Evolutionary conservation across 1,140 invertebrate species (phyloP), one percentile per base, ranked within the genome.

Genomic region (Acromyrmex echinatior): DNA sequence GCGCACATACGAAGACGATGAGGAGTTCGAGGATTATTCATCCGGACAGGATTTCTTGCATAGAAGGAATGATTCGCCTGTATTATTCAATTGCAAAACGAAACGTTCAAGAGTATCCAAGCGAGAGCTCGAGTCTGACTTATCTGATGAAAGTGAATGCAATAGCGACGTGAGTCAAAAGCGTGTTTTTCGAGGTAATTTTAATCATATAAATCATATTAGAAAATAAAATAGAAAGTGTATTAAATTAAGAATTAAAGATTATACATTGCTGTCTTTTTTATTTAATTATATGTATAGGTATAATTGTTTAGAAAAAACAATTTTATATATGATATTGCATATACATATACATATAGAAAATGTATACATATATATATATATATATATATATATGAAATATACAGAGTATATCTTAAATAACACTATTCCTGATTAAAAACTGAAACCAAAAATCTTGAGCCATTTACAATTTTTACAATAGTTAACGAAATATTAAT

Each of bases 91-190:
- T 49, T 56, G 68, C 28, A 68, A 71, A 51, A 31, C 79, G 31
- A 68, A 86, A 71, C 80, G 70, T 62, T 51, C 76, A 49, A 73
- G 77, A 73, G 25, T 63, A 76, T 65, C 68, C 31, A 79, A 65
- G 85, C 77, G 77, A 86, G 65, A 87, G 14, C 28, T 63, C 25
- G 58, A 88, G 6, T 65, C 73, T 21, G 88, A 87, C 31, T 66
- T 86, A 18, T 76, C 86, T 56, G 71, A 78, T 10, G 88, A 86
- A 21, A 85, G 78, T 25, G 71, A 90, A 74, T 65, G 63, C 12
- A 78, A 77, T 79, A 90, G 82, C 18, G 12, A 62, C 4, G 25
- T 51, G 25, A 51, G 60, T 45, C 80, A n/a, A 16, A 74, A 76
- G n/a, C 70, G 9, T 14, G 2, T 63, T 21, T 76, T 14, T 0